A percentile compares a stretch with the other conserved stretches of the same genome.
Conservation (phyloP, 1,140 invertebrate species). For the Aculops lycopersici region DNA sequence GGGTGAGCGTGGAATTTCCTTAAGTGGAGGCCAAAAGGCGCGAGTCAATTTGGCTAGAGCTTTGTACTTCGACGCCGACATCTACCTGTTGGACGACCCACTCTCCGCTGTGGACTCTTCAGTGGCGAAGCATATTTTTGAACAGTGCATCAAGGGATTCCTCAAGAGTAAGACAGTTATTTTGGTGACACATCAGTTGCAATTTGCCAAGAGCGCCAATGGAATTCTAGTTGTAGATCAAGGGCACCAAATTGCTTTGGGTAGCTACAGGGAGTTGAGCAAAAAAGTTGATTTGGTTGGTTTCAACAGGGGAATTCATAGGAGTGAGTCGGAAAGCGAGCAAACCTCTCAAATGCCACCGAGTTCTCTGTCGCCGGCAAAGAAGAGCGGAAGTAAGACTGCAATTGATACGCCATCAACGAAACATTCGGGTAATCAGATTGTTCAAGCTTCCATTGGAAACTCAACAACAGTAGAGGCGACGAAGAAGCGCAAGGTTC, state of each 20-base stretch:
- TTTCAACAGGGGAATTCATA: neutral
- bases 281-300: neutral
- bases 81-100: slow-evolving; percentile 19
- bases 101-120: slow-evolving; percentile 15
- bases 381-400: neutral
- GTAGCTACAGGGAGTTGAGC: slow-evolving; percentile 2
- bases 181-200: slow-evolving; percentile 18
- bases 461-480: neutral
- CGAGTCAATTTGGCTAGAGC: slow-evolving; percentile 41
- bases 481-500: neutral
- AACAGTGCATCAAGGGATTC: slow-evolving; percentile 15
- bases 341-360: neutral
- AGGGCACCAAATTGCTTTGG: slow-evolving; percentile 4
- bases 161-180: slow-evolving; percentile 11
- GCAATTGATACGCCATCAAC: neutral
- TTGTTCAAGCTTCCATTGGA: neutral
- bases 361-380: neutral
- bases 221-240: slow-evolving; percentile 39
- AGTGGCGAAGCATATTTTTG: slow-evolving; percentile 16
- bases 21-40: slow-evolving; percentile 66
- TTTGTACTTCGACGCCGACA: slow-evolving; percentile 13
- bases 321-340: neutral
- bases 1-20: slow-evolving; percentile 44
- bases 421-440: neutral
- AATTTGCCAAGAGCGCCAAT: slow-evolving; percentile 30